Evolutionary conservation across 1,140 invertebrate species (phyloP).

Genomic region (Elysia chlorotica): DNA sequence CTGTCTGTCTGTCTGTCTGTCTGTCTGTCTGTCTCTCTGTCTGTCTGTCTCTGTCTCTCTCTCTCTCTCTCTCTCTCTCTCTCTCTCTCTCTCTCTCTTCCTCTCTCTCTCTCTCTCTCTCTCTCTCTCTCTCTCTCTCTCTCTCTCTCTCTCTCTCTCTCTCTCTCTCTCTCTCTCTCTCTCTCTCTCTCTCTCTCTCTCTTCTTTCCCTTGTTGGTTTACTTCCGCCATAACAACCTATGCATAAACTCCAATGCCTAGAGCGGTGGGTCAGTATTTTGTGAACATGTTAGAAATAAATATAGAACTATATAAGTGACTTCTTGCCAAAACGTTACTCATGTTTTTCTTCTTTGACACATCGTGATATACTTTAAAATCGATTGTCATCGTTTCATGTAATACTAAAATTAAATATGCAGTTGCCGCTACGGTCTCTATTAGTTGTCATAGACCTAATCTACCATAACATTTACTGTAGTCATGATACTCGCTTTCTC

Average conservation of each 20-base stretch:
- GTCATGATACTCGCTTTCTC: too few relatives aligned
- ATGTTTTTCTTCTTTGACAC: neutral
- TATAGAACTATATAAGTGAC: neutral
- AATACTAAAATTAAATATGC: neutral
- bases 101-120: neutral
- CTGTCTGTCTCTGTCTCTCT: neutral
- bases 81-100: neutral
- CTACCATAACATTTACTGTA: too few relatives aligned
- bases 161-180: neutral
- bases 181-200: neutral
- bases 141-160: slow-evolving; percentile 6
- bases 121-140: neutral
- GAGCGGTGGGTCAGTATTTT: neutral
- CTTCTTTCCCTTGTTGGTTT: neutral
- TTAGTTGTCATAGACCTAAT: too few relatives aligned
- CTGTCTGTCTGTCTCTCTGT: neutral
- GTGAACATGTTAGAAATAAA: neutral
- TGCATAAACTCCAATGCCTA: too few relatives aligned
- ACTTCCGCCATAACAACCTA: too few relatives aligned
- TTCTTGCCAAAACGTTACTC: neutral
- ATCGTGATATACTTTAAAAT: neutral
- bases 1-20: neutral
- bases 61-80: neutral
- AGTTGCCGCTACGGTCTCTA: too few relatives aligned
- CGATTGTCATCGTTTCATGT: neutral